Base-by-base conservation (phyloP, 2,797 vertebrate species). In the Cryptoprocta ferox region DNA sequence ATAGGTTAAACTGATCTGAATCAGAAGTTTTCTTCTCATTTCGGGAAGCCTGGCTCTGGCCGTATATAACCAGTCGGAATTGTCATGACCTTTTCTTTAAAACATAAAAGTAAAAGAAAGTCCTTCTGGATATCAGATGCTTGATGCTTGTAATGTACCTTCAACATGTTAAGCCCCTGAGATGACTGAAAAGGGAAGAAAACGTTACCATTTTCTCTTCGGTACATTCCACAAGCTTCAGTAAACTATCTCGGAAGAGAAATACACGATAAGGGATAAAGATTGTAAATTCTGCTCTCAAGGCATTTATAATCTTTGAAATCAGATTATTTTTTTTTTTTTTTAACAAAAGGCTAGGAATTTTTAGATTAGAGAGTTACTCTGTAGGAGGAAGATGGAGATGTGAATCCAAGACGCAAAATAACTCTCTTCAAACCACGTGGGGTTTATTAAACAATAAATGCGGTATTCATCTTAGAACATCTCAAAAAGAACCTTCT, bases 261-360 rank as follows among this genome's bases (percentile, higher is more conserved):
- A 86, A 56, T 73, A 16, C 3, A 79, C 30, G 45, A 79, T 92
- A 53, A 63, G 48, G 78, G 59, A 56, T 48, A 35, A 87, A 73
- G 78, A 93, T 80, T 26, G 93, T 88, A 39, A 70, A 70, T 89
- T 91, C 53, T 82, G 21, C 45, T 90, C 30, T 76, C 50, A 61
- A 76, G 26, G 68, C 90, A 82, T 92, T 94, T 95, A 50, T 87
- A 61, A 95, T 92, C 91, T 90, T 96, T 87, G 92, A 94, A 91
- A 66, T 91, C 19, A 32, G 28, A 48, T 32, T 18, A 16, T 75
- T 45, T 75, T 18, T 30, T 75, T 45, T 75, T 75, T 45, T 26
- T 39, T 71, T 71, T 26, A 12, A 48, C 28, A 76, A 59, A 91
- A 79, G 30, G 3, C 39, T 79, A 11, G n/a, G 21, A n/a, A 87